Evolutionary conservation across 2,797 vertebrate species (phyloP), one percentile per base, ranked within the genome.

Genomic region (Pangasius mekongensis): DNA sequence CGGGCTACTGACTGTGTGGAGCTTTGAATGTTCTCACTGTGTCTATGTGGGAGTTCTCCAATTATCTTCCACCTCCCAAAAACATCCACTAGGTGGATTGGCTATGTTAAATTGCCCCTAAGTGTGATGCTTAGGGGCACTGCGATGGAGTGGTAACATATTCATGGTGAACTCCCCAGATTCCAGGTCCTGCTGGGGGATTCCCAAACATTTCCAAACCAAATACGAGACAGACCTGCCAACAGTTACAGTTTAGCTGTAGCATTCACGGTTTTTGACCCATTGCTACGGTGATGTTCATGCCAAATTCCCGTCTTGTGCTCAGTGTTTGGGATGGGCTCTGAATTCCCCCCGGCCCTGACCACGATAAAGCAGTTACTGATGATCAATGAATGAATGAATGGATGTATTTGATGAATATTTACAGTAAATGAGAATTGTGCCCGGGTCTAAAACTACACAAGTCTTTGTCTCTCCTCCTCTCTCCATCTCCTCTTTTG

Each of bases 391-490:
- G 82, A 83, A 83, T 66, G 82, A 43, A 43, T 43, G 43, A 67
- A 83, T 24, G 58, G 49, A 24, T 56, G 6, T 4, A 1, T 81
- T 33, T 67, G 33, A 58, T 24, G 64, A 69, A 84, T 84, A 84
- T 84, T 84, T 84, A 69, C 64, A 69, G 83, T 84, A 84, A 69
- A 33, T 69, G 64, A 67, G 43, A 52, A 52, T 69, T 52, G 47
- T 78, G 85, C 24, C 83, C 27, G 24, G 56, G 76, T 80, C 93
- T 91, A 90, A 93, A 73, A 39, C 86, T 73, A 54, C 80, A 71
- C 87, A 86, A 91, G 67, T 92, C 94, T 96, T 88, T 91, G 71
- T 67, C 78, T 67, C 89, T 92, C 92, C 74, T 54, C 71, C 71
- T 85, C 66, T 49, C 36, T 20, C 56, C 20, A 3, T 85, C 82